Percentiles rank a stretch among this genome's conserved stretches.
These are phyloP conservation scores for Anneissia japonica DNA, from an alignment of 35 echinoderm and acorn worm species.

Conservation along the genomic window DNA sequence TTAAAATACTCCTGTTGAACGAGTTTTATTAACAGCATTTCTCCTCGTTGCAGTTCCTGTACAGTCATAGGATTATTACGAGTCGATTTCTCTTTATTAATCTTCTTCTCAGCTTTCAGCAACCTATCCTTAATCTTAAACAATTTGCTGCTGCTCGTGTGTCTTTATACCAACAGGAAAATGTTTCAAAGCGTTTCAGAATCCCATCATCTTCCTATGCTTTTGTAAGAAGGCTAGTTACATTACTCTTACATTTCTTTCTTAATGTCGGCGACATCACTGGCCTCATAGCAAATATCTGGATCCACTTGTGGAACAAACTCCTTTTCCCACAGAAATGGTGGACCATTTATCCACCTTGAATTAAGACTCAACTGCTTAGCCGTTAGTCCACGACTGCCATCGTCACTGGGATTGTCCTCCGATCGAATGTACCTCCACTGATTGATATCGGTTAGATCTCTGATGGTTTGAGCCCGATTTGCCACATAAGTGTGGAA, in stretches of 20 bases:
- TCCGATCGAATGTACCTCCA: slow-evolving; percentile 14
- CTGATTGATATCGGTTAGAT: neutral
- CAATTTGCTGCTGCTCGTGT: too few relatives aligned
- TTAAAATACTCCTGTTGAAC: neutral
- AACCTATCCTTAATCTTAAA: too few relatives aligned
- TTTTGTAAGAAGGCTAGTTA: too few relatives aligned
- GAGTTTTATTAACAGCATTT: neutral
- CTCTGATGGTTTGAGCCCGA: slow-evolving; percentile 13
- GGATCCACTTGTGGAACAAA: neutral
- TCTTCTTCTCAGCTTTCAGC: neutral
- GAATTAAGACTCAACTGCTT: slow-evolving; percentile 2
- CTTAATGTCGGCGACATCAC: too few relatives aligned
- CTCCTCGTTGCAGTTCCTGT: neutral
- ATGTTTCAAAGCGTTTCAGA: too few relatives aligned
- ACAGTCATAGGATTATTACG: neutral
- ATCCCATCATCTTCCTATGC: too few relatives aligned
- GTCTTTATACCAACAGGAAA: too few relatives aligned
- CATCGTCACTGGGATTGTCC: slow-evolving; percentile 38
- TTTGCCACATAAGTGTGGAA: slow-evolving; percentile 39
- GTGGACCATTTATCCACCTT: slow-evolving; percentile 42
- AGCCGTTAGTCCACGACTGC: slow-evolving; percentile 1
- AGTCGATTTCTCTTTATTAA: too few relatives aligned
- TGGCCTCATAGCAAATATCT: too few relatives aligned
- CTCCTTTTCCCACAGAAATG: slow-evolving; percentile 33
- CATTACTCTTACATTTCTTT: too few relatives aligned